These are phyloP conservation scores for Enoplosus armatus DNA, from an alignment of 2,797 vertebrate genomes.

Conservation along the genomic window DNA sequence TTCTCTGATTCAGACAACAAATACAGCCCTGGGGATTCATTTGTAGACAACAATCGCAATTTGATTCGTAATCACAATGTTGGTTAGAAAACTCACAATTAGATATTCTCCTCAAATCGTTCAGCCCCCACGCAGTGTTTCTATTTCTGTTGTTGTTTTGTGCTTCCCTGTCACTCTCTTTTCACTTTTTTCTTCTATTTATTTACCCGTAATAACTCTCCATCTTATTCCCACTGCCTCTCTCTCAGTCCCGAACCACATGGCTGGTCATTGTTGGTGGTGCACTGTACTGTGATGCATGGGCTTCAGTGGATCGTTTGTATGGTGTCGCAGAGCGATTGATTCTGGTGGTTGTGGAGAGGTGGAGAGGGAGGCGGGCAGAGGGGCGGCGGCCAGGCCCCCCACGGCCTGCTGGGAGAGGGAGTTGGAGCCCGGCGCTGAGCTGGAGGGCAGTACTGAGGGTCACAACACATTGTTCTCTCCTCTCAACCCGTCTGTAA, in stretches of 20 bases:
- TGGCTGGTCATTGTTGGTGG: slow-evolving; percentile 76
- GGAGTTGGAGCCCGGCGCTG: slow-evolving; percentile 79
- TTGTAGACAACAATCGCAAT: background rate
- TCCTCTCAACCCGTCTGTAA: slow-evolving; percentile 77
- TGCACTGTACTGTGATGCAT: slow-evolving; percentile 79
- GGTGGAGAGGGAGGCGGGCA: slow-evolving; percentile 67
- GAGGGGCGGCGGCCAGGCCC: slow-evolving; percentile 78
- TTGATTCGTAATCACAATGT: background rate
- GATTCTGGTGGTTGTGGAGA: slow-evolving; percentile 82
- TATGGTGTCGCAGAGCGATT: slow-evolving; percentile 86
- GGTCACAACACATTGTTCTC: slow-evolving; percentile 89
- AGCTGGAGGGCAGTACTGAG: slow-evolving; percentile 84
- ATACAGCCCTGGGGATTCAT: background rate
- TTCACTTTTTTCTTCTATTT: slow-evolving; percentile 42
- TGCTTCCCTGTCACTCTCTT: slow-evolving; percentile 4
- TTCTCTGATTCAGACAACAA: too few relatives aligned
- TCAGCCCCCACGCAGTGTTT: background rate
- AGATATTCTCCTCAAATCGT: background rate
- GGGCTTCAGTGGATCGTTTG: slow-evolving; percentile 86
- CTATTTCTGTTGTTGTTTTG: background rate
- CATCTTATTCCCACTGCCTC: slow-evolving; percentile 44
- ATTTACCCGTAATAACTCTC: slow-evolving; percentile 55
- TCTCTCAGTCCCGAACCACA: slow-evolving; percentile 54
- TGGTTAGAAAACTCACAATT: background rate
- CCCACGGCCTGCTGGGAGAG: slow-evolving; percentile 84